Percentiles rank a stretch among this genome's conserved stretches.
phyloP scores from a whole-genome alignment of 2,113 vertebrate genomes.

The Albula goreensis region DNA sequence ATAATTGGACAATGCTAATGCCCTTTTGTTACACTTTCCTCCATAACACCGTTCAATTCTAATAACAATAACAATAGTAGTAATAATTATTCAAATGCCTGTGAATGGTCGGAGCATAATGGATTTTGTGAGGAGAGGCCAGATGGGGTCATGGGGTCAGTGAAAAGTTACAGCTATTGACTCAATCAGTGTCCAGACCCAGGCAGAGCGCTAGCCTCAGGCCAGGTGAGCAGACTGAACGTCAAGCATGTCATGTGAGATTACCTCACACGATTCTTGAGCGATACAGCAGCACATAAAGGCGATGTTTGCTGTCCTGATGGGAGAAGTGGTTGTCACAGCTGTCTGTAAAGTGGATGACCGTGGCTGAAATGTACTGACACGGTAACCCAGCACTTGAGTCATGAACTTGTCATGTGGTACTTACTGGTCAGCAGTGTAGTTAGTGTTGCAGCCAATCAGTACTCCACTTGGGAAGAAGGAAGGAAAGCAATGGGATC shows the following conservation, averaged over 20 bases:
- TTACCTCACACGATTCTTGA: not conserved
- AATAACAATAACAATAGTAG: not conserved
- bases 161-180: not conserved
- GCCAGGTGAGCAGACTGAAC: conserved; percentile 2
- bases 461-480: not conserved
- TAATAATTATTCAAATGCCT: not conserved
- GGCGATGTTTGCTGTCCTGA: not conserved
- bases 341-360: not conserved
- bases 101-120: not conserved
- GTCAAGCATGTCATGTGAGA: not conserved
- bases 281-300: not conserved
- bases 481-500: not conserved
- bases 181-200: not conserved
- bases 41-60: not conserved
- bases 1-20: conserved; percentile 5
- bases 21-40: not conserved
- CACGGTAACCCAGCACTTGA: not conserved
- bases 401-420: not conserved
- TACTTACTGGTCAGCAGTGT: not conserved
- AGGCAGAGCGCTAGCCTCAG: not conserved
- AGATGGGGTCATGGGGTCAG: not conserved
- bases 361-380: not conserved
- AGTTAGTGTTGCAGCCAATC: not conserved
- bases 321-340: not conserved
- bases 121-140: not conserved